Conservation (phyloP, 2,797 vertebrate species). For the Hydrolagus colliei region DNA sequence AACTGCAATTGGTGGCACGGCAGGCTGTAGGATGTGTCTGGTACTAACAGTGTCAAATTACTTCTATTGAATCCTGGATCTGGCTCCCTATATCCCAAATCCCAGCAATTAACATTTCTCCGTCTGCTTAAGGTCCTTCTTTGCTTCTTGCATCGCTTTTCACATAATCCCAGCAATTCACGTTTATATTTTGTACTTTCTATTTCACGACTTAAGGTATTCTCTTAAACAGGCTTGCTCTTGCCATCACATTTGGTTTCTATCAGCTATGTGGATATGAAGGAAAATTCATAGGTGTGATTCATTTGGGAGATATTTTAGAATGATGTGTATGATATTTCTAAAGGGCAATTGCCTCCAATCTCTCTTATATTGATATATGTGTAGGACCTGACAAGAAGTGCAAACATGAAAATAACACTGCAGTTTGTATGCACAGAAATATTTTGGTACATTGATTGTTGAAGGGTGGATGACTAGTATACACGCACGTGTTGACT, state of each 20-base stretch:
- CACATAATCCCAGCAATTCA: background rate
- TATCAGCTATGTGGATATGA: background rate
- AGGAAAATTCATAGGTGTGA: background rate
- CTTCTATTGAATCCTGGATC: background rate
- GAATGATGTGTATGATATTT: background rate
- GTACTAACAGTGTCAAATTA: background rate
- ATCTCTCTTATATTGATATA: background rate
- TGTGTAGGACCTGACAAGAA: background rate
- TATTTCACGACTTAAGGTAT: background rate
- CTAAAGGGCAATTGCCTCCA: background rate
- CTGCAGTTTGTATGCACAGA: background rate
- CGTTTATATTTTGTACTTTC: background rate
- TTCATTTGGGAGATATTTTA: background rate
- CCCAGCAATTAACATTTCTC: background rate
- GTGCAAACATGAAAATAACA: background rate
- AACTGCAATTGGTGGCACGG: too few species aligned
- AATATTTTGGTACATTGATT: constrained; percentile 15
- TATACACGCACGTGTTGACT: background rate
- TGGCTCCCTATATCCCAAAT: background rate
- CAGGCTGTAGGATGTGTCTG: background rate
- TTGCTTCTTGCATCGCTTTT: background rate
- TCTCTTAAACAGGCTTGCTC: background rate
- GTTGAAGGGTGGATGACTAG: background rate
- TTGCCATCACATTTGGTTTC: background rate
- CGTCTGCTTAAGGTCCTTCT: background rate